Evolutionary conservation across 2,888 invertebrate species (phyloP), one percentile per base, ranked within the genome.

Genomic region (Agrilus mali): DNA sequence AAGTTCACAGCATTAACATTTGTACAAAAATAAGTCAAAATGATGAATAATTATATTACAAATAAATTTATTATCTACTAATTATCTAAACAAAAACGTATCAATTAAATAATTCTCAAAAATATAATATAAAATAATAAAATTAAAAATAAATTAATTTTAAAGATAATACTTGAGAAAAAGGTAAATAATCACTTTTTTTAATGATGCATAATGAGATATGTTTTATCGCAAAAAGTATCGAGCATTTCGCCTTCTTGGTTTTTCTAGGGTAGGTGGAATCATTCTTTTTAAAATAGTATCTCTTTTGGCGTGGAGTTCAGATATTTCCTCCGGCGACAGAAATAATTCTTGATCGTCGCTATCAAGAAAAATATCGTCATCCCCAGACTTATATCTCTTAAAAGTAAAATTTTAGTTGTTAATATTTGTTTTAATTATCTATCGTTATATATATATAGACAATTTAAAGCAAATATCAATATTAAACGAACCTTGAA

Each of bases 211-310:
- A 17, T 4, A 20, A 27, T 8, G 10, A 10, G 2, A 10, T 4
- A 27, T 27, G 27, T 10, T 10, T 10, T 27, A 27, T 8, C 27
- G 27, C 10, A 27, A 27, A 27, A 27, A 27, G 10, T 27, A 27
- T 10, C 27, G 22, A 22, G 22, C 2, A 60, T 68, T 41, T 72
- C 72, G 4, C 61, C 53, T 44, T 49, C 62, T 41, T 10, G 27
- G 27, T 27, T 27, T 4, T 10, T 27, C 10, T 10, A 10, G 53
- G 60, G 17, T 13, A 13, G 50, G 48, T 7, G 46, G 43, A 12
- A 50, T 10, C 51, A 51, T 51, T 32, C 50, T 35, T 10, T 45
- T 16, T 38, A 49, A 45, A 36, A 50, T 45, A 13, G 14, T 38
- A 13, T 45, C 32, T 38, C 43, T 35, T 39, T 53, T 58, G 16